Conservation (phyloP, 2,888 invertebrate species). For the Cryptophagus acutangulus region DNA sequence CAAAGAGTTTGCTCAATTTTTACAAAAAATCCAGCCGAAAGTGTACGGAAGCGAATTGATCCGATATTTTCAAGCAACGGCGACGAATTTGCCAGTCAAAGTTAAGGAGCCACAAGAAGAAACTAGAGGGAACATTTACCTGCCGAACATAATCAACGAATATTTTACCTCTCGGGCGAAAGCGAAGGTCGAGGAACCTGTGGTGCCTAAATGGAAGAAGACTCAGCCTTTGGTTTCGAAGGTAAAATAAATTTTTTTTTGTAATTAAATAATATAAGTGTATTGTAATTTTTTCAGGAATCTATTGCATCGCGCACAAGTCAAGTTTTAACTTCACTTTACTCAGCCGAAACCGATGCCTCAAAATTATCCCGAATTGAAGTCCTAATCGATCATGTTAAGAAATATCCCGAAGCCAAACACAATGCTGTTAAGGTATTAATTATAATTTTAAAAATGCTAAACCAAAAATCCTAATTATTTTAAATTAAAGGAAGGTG, state of each 20-base stretch:
- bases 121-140: not conserved
- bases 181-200: constrained; percentile 3
- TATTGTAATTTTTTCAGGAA: not conserved
- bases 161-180: not conserved
- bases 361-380: constrained; percentile 48
- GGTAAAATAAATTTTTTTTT: not conserved
- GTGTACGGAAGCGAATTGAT: constrained; percentile 40
- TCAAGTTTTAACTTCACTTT: not conserved
- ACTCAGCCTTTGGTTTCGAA: not conserved
- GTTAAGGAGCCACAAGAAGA: too few relatives aligned
- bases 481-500: constrained; percentile 56
- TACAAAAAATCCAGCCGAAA: constrained; percentile 50
- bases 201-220: constrained; percentile 2
- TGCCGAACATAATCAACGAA: not conserved
- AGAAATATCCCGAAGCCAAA: constrained; percentile 67
- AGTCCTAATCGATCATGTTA: constrained; percentile 67
- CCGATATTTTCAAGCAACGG: constrained; percentile 35
- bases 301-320: constrained; percentile 1
- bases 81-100: too few relatives aligned
- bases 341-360: not conserved
- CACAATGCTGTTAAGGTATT: constrained; percentile 66
- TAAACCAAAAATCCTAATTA: constrained; percentile 3
- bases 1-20: constrained; percentile 51
- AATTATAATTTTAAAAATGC: not conserved
- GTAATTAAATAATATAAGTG: not conserved